These are phyloP conservation scores for Thelaira solivaga DNA, from an alignment of 2,888 invertebrate species.

Conservation along the genomic window DNA sequence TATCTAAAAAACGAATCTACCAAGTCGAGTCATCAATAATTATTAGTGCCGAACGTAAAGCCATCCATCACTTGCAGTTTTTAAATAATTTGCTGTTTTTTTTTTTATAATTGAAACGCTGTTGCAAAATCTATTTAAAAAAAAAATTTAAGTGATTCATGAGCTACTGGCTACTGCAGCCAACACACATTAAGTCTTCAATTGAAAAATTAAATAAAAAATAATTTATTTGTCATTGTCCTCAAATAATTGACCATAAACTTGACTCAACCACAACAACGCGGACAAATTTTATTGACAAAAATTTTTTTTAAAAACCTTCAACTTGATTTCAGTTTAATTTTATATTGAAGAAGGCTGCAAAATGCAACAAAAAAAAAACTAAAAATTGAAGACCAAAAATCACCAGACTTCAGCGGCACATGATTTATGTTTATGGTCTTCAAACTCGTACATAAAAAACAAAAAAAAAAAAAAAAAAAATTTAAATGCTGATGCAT, in stretches of 20 bases:
- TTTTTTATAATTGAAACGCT: constrained; percentile 23
- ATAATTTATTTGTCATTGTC: constrained; percentile 51
- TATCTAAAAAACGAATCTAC: too few species aligned
- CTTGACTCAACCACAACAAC: constrained; percentile 28
- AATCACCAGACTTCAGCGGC: constrained; percentile 22
- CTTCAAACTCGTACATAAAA: neutral
- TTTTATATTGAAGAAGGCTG: constrained; percentile 34
- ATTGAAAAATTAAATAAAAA: neutral
- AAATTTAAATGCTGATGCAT: constrained; percentile 32
- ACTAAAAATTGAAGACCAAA: constrained; percentile 25
- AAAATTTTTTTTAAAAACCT: constrained; percentile 51
- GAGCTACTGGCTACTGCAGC: neutral
- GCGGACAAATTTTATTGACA: constrained; percentile 37
- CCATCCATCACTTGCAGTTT: too few species aligned
- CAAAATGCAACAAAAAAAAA: constrained; percentile 31
- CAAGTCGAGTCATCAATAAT: too few species aligned
- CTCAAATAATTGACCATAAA: constrained; percentile 56
- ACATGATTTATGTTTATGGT: constrained; percentile 51
- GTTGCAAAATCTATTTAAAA: neutral
- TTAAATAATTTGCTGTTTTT: too few species aligned
- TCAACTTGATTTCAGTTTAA: constrained; percentile 52
- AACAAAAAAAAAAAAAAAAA: constrained; percentile 21
- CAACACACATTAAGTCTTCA: neutral
- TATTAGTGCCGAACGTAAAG: too few species aligned
- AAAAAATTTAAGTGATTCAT: too few species aligned